These are phyloP conservation scores for Cephus runcator DNA, from an alignment of 2,888 invertebrate species.

Conservation along the genomic window DNA sequence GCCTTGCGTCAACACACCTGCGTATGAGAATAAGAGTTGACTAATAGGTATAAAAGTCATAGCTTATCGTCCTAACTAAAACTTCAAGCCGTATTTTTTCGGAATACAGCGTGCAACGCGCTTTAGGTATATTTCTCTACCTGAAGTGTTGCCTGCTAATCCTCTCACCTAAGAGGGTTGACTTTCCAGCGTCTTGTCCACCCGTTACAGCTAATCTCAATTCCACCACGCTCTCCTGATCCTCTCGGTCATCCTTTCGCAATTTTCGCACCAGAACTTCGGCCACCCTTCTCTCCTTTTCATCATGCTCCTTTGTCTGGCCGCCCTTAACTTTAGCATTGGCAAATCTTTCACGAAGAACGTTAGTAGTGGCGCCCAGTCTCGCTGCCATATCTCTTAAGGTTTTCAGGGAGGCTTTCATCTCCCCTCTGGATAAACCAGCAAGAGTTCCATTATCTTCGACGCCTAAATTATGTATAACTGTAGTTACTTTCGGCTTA, in stretches of 20 bases:
- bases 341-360: conserved; percentile 76
- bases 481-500: background rate
- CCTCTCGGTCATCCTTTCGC: conserved; percentile 69
- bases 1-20: conserved; percentile 94
- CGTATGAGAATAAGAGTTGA: background rate
- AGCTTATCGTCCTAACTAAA: background rate
- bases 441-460: conserved; percentile 89
- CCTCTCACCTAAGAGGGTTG: conserved; percentile 78
- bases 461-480: conserved; percentile 69
- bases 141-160: conserved; percentile 48
- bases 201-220: conserved; percentile 93
- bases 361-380: conserved; percentile 83
- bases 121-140: conserved; percentile 41
- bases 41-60: background rate
- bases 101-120: conserved; percentile 1
- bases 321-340: conserved; percentile 49
- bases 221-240: conserved; percentile 86
- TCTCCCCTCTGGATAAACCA: conserved; percentile 84
- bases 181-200: conserved; percentile 97
- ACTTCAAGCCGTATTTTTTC: background rate
- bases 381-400: conserved; percentile 89
- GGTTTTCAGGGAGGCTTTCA: conserved; percentile 87
- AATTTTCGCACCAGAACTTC: conserved; percentile 92
- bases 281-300: conserved; percentile 74
- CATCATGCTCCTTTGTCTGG: conserved; percentile 35